Evolutionary conservation across 2,113 vertebrate species (phyloP), one percentile per base, ranked within the genome.

Genomic region (Ceratotherium simum): DNA sequence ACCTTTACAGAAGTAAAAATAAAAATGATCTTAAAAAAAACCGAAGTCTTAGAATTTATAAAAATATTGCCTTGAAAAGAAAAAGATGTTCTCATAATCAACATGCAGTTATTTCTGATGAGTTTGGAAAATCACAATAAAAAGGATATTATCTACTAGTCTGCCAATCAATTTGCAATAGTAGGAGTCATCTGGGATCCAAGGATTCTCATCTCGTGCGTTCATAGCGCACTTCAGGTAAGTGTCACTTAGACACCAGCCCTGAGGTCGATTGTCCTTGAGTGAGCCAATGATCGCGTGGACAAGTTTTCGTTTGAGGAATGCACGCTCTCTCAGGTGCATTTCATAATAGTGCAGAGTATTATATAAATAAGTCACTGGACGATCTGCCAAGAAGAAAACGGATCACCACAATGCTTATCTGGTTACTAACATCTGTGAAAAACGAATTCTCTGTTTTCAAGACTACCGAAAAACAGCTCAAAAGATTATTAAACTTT

Each of bases 81-180:
- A 87, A 67, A 23, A 27, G 8, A 39, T 20, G 20, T 58, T 89
- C 82, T 86, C 75, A 91, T 2, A 87, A 79, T 81, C 25, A 93
- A 95, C 62, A 93, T 48, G 90, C 1, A 60, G 36, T 20, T 65
- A 95, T 72, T 96, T 83, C n/a, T 67, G 36, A 10, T 39, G 11
- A 60, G 21, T 48, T 21, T 87, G 75, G 29, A 76, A 95, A 84
- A 75, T 42, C 27, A 96, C 3, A 51, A 33, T 72, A 80, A 84
- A 96, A 99, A 99, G 99, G 99, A 99, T 99, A 99, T 99, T 99
- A 98, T 99, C 99, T 73, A 99, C 99, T 11, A 99, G 98, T 95
- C 99, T 99, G 79, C 99, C 99, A 97, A 99, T 99, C 83, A 99
- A 99, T 97, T 99, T 99, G 99, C 99, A 99, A 97, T 99, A 99